Conservation (phyloP, 2,113 vertebrate genomes). For the Eolophus roseicapilla region DNA sequence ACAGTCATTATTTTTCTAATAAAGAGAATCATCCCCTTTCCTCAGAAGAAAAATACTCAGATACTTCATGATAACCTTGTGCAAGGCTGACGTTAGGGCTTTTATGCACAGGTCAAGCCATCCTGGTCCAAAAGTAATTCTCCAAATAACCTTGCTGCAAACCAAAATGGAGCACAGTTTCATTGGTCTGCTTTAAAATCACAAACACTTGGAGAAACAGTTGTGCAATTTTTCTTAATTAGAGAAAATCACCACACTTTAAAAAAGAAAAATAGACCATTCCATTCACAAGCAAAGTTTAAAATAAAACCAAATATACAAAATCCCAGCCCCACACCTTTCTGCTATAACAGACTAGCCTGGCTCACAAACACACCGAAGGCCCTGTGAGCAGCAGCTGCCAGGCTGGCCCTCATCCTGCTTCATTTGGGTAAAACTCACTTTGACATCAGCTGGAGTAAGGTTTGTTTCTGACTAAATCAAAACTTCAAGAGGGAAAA, state of each 20-base stretch:
- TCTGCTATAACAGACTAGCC: neutral
- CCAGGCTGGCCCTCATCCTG: neutral
- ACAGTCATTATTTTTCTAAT: neutral
- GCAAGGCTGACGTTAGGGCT: neutral
- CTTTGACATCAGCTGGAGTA: neutral
- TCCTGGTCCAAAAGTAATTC: neutral
- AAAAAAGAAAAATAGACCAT: neutral
- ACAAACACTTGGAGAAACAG: neutral
- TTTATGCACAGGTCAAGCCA: neutral
- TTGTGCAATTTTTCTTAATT: neutral
- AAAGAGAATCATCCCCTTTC: neutral
- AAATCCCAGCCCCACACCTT: neutral
- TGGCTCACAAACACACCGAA: neutral
- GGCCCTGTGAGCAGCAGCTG: neutral
- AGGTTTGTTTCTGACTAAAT: neutral
- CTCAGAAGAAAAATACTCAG: neutral
- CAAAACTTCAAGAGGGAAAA: neutral
- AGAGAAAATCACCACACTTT: neutral
- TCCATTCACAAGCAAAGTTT: neutral
- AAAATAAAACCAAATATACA: neutral
- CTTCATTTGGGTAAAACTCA: neutral
- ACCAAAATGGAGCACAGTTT: neutral
- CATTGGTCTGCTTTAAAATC: neutral
- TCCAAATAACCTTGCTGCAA: neutral
- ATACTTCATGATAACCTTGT: fast-evolving